Conservation (phyloP, 2,113 vertebrate genomes). For the Corynorhinus townsendii region DNA sequence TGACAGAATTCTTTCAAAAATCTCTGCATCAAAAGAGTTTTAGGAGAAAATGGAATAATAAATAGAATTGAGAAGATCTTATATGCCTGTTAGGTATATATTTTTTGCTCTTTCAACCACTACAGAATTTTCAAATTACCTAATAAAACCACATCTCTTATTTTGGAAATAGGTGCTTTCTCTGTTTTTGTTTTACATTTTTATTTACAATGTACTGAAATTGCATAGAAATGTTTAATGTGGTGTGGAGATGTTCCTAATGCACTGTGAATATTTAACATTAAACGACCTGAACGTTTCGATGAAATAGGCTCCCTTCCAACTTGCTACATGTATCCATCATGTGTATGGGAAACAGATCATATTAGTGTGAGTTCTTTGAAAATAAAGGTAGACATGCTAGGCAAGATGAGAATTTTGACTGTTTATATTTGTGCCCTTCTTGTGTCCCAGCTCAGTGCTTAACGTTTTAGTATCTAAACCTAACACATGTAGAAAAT, state of each 20-base stretch:
- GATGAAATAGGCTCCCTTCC: neutral
- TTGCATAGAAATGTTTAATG: neutral
- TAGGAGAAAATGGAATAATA: conserved; percentile 8
- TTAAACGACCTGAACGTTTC: conserved; percentile 2
- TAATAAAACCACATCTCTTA: neutral
- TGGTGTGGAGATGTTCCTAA: neutral
- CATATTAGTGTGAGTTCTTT: neutral
- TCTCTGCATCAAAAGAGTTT: neutral
- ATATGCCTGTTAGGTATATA: neutral
- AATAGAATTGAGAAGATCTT: neutral
- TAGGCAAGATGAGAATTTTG: neutral
- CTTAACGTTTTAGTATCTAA: neutral
- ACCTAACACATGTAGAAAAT: neutral
- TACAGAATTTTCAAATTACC: neutral
- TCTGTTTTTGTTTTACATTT: conserved; percentile 24
- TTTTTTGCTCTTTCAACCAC: neutral
- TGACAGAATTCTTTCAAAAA: conserved; percentile 27
- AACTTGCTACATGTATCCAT: neutral
- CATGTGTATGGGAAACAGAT: conserved; percentile 2
- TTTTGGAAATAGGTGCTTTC: neutral
- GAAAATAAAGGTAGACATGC: conserved; percentile 24
- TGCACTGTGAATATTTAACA: conserved; percentile 2
- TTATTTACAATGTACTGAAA: neutral
- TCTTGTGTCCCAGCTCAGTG: neutral
- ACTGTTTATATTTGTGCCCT: neutral